A percentile compares a stretch with the other conserved stretches of the same genome.
phyloP scores from a whole-genome alignment of 1,140 invertebrate species.

The Choristoneura fumiferana region DNA sequence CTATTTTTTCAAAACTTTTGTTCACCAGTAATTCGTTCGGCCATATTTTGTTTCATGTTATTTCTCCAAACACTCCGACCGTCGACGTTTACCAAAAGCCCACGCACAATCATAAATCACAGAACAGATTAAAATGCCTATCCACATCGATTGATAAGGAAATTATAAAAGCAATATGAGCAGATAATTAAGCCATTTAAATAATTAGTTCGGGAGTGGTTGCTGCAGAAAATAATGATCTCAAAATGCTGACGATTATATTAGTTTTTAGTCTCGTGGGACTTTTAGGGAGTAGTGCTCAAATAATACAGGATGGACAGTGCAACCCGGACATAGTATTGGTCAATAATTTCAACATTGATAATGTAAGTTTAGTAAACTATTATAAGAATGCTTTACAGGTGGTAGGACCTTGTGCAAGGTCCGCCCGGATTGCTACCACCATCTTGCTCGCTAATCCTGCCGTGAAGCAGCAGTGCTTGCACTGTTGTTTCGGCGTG shows the following conservation, averaged over 20 bases:
- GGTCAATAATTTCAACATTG: slow-evolving; percentile 32
- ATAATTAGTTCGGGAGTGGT: slow-evolving; percentile 32
- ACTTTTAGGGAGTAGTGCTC: slow-evolving; percentile 45
- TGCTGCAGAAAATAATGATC: slow-evolving; percentile 42
- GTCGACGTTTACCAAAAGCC: too few relatives aligned
- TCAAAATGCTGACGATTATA: slow-evolving; percentile 44
- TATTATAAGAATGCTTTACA: too few relatives aligned
- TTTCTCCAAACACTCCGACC: too few relatives aligned
- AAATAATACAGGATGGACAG: slow-evolving; percentile 51
- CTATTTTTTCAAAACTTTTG: too few relatives aligned
- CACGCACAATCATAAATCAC: slow-evolving; percentile 1
- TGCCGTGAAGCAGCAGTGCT: too few relatives aligned
- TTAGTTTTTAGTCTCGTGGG: slow-evolving; percentile 46
- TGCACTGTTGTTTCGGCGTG: too few relatives aligned
- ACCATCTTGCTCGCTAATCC: too few relatives aligned
- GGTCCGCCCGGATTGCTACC: too few relatives aligned
- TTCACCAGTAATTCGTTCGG: too few relatives aligned
- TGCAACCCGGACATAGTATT: slow-evolving; percentile 42
- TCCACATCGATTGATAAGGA: slow-evolving; percentile 43
- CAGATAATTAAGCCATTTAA: slow-evolving; percentile 41
- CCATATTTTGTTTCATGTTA: too few relatives aligned
- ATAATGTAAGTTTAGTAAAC: slow-evolving; percentile 34
- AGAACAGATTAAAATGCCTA: slow-evolving; percentile 5
- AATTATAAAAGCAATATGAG: slow-evolving; percentile 55
- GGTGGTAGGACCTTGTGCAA: too few relatives aligned